Evolutionary conservation across 2,888 invertebrate species (phyloP), one percentile per base, ranked within the genome.

Genomic region (Ischnura elegans): DNA sequence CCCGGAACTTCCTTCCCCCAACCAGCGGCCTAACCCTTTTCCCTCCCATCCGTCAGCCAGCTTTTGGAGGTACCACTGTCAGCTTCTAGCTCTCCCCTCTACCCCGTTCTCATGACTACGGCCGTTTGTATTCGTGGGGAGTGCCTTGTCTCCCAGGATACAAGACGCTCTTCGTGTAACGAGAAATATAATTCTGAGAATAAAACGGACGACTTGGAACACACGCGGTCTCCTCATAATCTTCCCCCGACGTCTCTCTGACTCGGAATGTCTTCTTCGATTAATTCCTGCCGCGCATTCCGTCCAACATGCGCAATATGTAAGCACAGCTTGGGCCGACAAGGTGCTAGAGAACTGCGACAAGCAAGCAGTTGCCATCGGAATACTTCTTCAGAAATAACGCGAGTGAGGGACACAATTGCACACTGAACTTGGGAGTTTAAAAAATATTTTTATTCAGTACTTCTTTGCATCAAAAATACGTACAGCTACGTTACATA

Each of bases 131-230:
- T 61, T 25, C 19, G n/a, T 6, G 3, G 25, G 61, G 25, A 61
- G n/a, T n/a, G n/a, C n/a, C 61, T 61, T 61, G 61, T 61, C 61
- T 61, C 61, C 61, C 61, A 8, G 61, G n/a, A n/a, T 61, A 61
- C 61, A 61, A 61, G 8, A 61, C 25, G 61, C 61, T 61, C 61
- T 21, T 5, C 61, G 3, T 61, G 61, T 61, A 61, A 61, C 61
- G 61, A 61, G 61, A 25, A 61, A 61, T 25, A 1, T 61, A 61
- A 61, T 61, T 61, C n/a, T 61, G n/a, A 61, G 61, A 61, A 61
- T 61, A 61, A 61, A 61, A 61, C n/a, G 61, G n/a, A 61, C 61
- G 61, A 61, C 61, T 61, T 2, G 25, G n/a, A 61, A 25, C 61
- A 61, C 25, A 61, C 25, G 21, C 25, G 21, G 61, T 61, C 61